phyloP scores from a whole-genome alignment of 1,140 invertebrate species.

The Drosophila rhopaloa region DNA sequence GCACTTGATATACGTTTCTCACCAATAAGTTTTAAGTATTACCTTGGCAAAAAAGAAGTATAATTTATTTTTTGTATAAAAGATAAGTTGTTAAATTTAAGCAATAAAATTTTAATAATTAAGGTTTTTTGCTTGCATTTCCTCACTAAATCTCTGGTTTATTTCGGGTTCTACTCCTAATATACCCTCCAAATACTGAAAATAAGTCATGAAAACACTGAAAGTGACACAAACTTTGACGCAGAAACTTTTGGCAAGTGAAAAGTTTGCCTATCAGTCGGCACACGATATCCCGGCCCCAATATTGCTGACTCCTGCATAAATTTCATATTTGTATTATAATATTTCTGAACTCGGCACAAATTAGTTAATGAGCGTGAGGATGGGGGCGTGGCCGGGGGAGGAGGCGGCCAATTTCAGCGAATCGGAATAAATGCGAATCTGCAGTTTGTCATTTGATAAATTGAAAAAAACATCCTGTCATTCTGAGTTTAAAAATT shows the following conservation, averaged over 20 bases:
- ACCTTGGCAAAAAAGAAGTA: too few relatives aligned
- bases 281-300: constrained; percentile 36
- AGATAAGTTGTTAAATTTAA: too few relatives aligned
- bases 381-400: background rate
- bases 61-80: too few relatives aligned
- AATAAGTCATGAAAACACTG: constrained; percentile 48
- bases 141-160: too few relatives aligned
- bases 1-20: too few relatives aligned
- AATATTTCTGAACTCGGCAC: constrained; percentile 51
- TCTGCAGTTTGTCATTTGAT: constrained; percentile 39
- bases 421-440: constrained; percentile 27
- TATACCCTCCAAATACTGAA: background rate
- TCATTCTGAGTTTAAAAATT: constrained; percentile 53
- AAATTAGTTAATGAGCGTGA: constrained; percentile 74
- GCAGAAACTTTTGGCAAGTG: constrained; percentile 48
- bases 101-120: too few relatives aligned
- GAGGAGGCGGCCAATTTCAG: background rate
- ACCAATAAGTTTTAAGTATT: too few relatives aligned
- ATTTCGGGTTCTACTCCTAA: background rate
- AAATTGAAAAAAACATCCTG: constrained; percentile 67
- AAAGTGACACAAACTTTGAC: constrained; percentile 54
- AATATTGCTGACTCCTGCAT: constrained; percentile 67
- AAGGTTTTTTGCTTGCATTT: too few relatives aligned
- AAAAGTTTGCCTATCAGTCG: constrained; percentile 61
- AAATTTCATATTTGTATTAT: constrained; percentile 82